Base-by-base conservation (phyloP, 2,888 invertebrate species). In the Neuroscelio doddi region DNA sequence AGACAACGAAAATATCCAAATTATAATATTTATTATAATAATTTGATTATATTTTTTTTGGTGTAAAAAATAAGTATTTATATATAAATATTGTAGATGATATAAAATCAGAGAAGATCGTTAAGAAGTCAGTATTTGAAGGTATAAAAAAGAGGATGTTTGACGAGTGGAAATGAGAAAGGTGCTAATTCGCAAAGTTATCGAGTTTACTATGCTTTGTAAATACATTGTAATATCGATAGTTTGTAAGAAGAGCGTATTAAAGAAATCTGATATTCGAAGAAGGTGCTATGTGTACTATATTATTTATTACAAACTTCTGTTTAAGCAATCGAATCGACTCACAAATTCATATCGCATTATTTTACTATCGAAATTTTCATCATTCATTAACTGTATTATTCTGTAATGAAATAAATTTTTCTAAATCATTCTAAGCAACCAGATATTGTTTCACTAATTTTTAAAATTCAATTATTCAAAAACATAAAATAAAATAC, bases 391-490 rank as follows among this genome's bases (percentile, higher is more conserved):
- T 51, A 53, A 63, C 56, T 67, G 67, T 67, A 67, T 63, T 46
- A 52, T 63, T 67, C 67, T 67, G 58, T 67, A 63, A 67, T 63
- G 58, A 67, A 67, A 67, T 67, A 67, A 63, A 58, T 51, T 63
- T 63, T 63, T 67, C 59, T 63, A 67, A 51, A 59, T 67, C 63
- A 56, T 67, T 67, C 57, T 55, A 49, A 55, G 55, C 51, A 36
- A 52, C 38, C 41, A 27, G 52, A n/a, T 24, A 41, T 24, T 57
- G 62, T 59, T 65, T 61, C 56, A 63, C 55, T 56, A 15, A 32
- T 32, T 29, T 34, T 38, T 38, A 34, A 34, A 32, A 38, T 27
- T 46, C 5, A 32, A 38, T 36, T 44, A 7, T 27, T 34, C n/a
- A n/a, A n/a, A n/a, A n/a, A n/a, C n/a, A n/a, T 14, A 14, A 1